phyloP scores from a whole-genome alignment of 2,113 vertebrate genomes.

The Chaenocephalus aceratus region DNA sequence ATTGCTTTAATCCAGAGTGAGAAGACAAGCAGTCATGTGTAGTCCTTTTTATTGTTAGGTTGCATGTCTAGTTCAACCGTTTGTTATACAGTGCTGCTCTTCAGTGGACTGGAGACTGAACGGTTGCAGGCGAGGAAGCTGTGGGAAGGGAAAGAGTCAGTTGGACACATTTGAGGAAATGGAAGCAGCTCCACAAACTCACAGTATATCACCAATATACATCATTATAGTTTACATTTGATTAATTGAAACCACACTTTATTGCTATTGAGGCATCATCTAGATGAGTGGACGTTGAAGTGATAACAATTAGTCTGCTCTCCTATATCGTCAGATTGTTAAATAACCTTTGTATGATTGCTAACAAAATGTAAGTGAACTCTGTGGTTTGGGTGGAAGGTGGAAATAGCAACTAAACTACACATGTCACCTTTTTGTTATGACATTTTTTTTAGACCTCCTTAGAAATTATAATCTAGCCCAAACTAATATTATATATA shows the following conservation, averaged over 20 bases:
- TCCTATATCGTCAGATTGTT: too few species aligned
- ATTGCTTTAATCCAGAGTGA: background rate
- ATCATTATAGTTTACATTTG: background rate
- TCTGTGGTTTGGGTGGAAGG: background rate
- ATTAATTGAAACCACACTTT: too few species aligned
- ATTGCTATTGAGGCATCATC: too few species aligned
- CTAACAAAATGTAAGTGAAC: too few species aligned
- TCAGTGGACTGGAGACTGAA: conserved; percentile 5
- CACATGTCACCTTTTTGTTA: background rate
- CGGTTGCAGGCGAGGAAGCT: conserved; percentile 7
- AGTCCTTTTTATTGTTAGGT: background rate
- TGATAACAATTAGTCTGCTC: too few species aligned
- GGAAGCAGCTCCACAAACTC: background rate
- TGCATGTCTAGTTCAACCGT: background rate
- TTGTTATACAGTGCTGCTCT: background rate
- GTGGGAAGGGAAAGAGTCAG: background rate
- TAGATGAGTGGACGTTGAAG: too few species aligned
- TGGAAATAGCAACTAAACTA: background rate
- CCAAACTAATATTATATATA: background rate
- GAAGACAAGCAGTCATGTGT: background rate
- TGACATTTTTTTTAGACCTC: background rate
- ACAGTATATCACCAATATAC: background rate
- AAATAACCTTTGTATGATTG: too few species aligned
- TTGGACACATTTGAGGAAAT: background rate
- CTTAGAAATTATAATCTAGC: background rate